Evolutionary conservation across 2,888 invertebrate genomes (phyloP).

Genomic region (Anticlea derivata): DNA sequence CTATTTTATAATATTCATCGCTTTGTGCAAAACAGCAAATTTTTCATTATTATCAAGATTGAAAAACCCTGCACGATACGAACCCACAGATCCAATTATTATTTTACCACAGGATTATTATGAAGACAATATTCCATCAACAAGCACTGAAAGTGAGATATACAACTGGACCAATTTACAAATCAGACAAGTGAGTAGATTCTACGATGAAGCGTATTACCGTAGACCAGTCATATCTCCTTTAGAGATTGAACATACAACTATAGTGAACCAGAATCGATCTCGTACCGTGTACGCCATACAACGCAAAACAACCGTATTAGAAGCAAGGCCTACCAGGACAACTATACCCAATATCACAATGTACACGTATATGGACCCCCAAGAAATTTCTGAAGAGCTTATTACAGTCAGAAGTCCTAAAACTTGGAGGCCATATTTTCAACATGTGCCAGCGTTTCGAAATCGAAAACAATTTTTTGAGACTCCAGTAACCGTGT

Average conservation of each 20-base stretch:
- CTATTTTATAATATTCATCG: neutral
- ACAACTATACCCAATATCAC: neutral
- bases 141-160: neutral
- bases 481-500: neutral
- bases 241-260: neutral
- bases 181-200: neutral
- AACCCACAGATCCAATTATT: conserved; percentile 29
- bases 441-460: conserved; percentile 3
- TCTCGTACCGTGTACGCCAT: neutral
- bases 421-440: conserved; percentile 23
- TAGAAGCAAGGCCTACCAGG: neutral
- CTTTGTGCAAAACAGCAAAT: neutral
- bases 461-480: neutral
- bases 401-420: neutral
- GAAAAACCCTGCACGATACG: conserved; percentile 41
- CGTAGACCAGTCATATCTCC: neutral
- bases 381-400: neutral
- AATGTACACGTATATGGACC: neutral
- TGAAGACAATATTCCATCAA: conserved; percentile 17
- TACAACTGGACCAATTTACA: neutral
- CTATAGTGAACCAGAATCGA: neutral
- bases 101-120: conserved; percentile 46
- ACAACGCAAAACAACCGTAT: neutral
- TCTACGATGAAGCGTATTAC: neutral
- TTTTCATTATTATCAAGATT: conserved; percentile 42